Conservation (phyloP, 2,113 vertebrate species). For the Todiramphus saurophagus region DNA sequence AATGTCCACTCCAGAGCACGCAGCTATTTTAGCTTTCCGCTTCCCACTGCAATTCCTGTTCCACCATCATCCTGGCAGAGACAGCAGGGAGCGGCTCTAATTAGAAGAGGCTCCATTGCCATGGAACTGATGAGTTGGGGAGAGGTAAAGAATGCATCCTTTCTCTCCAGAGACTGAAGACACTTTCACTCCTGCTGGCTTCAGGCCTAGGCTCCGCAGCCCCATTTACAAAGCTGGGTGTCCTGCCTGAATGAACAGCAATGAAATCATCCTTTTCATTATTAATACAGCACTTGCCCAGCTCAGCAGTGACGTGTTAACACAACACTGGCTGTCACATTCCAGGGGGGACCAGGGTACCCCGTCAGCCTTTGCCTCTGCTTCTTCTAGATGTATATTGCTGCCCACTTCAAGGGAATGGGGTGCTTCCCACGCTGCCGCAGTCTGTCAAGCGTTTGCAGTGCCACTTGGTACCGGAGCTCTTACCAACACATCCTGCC, state of each 20-base stretch:
- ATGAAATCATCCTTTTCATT: slow-evolving; percentile 13
- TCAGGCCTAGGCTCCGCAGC: not conserved
- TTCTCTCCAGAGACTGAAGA: slow-evolving; percentile 51
- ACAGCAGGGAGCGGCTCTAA: not conserved
- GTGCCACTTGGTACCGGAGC: not conserved
- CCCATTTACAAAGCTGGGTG: not conserved
- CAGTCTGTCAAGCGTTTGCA: not conserved
- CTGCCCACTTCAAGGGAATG: not conserved
- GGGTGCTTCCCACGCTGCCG: not conserved
- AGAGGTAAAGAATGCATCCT: slow-evolving; percentile 50
- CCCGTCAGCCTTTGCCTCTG: not conserved
- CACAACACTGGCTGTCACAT: not conserved
- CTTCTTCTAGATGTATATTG: not conserved
- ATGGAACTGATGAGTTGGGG: not conserved
- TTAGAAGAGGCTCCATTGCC: not conserved
- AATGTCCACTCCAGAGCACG: not conserved
- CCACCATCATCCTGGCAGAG: not conserved
- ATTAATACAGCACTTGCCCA: not conserved
- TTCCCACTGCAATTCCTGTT: slow-evolving; percentile 2
- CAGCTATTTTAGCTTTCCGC: not conserved
- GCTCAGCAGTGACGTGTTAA: not conserved
- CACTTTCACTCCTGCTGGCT: slow-evolving; percentile 57
- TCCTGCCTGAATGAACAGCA: slow-evolving; percentile 22
- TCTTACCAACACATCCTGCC: not conserved
- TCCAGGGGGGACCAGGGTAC: not conserved